These are phyloP conservation scores for Oxytorus armatus DNA, from an alignment of 2,888 invertebrate genomes.

Conservation along the genomic window DNA sequence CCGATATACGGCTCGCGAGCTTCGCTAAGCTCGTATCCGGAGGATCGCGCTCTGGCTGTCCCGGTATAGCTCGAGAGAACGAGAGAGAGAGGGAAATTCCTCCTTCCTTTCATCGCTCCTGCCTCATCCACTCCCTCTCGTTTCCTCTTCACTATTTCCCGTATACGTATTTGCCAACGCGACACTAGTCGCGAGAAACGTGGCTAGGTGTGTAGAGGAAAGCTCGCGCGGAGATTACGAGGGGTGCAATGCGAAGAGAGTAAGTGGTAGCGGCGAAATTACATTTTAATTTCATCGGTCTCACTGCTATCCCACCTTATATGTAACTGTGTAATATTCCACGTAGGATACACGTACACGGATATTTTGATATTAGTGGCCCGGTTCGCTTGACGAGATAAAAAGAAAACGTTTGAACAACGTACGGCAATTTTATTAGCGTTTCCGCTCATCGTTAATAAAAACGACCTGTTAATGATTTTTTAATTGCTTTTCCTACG, in stretches of 20 bases:
- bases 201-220: slow-evolving; percentile 4
- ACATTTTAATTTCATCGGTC: slow-evolving; percentile 81
- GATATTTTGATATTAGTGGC: slow-evolving; percentile 18
- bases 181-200: slow-evolving; percentile 39
- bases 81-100: slow-evolving; percentile 12
- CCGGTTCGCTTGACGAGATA: neutral
- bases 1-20: slow-evolving; percentile 55
- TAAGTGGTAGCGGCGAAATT: slow-evolving; percentile 73
- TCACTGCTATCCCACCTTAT: slow-evolving; percentile 42
- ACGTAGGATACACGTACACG: neutral
- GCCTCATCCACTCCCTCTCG: slow-evolving; percentile 16
- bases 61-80: slow-evolving; percentile 38
- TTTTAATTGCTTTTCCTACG: neutral
- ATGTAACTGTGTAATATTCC: slow-evolving; percentile 52
- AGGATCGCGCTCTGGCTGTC: slow-evolving; percentile 31
- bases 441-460: neutral
- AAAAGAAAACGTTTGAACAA: slow-evolving; percentile 4
- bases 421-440: neutral
- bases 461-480: slow-evolving; percentile 3
- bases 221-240: slow-evolving; percentile 75
- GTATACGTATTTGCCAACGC: slow-evolving; percentile 57
- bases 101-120: slow-evolving; percentile 18
- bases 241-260: slow-evolving; percentile 72
- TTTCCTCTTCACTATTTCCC: neutral
- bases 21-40: slow-evolving; percentile 65